Evolutionary conservation across 2,797 vertebrate species (phyloP).

Genomic region (Pteropus rufus): DNA sequence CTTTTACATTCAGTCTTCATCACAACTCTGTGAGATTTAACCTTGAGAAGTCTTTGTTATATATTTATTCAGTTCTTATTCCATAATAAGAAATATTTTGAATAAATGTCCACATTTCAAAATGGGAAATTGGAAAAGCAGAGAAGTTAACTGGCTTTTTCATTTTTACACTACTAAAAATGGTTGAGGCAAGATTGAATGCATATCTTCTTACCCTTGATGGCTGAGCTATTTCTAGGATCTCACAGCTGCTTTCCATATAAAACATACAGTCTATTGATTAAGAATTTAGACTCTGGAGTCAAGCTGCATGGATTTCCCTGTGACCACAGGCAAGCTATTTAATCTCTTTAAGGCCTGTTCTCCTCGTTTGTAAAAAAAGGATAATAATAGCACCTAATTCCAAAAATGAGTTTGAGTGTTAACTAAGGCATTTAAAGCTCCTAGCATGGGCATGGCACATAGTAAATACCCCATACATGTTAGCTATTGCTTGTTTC

Average conservation of each 20-base stretch:
- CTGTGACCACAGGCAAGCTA: background rate
- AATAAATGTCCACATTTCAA: background rate
- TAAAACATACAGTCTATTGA: background rate
- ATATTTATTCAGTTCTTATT: background rate
- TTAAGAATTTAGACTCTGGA: background rate
- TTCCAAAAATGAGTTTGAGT: background rate
- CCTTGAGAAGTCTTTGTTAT: background rate
- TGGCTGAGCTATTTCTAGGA: background rate
- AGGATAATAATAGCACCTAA: background rate
- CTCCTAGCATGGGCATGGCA: background rate
- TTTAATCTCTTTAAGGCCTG: background rate
- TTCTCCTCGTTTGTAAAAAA: background rate
- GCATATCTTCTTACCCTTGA: background rate
- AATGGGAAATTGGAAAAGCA: background rate
- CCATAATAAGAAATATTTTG: background rate
- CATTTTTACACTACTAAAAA: background rate
- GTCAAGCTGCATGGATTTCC: background rate
- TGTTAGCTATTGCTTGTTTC: background rate
- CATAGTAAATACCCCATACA: background rate
- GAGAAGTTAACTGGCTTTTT: background rate
- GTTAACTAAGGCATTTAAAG: background rate
- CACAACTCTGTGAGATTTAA: background rate
- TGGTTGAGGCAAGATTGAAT: background rate
- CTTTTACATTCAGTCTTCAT: background rate
- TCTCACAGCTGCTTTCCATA: background rate